These are phyloP conservation scores for Cryptoblepharus egeriae DNA, from an alignment of 2,797 vertebrate genomes.

Conservation along the genomic window DNA sequence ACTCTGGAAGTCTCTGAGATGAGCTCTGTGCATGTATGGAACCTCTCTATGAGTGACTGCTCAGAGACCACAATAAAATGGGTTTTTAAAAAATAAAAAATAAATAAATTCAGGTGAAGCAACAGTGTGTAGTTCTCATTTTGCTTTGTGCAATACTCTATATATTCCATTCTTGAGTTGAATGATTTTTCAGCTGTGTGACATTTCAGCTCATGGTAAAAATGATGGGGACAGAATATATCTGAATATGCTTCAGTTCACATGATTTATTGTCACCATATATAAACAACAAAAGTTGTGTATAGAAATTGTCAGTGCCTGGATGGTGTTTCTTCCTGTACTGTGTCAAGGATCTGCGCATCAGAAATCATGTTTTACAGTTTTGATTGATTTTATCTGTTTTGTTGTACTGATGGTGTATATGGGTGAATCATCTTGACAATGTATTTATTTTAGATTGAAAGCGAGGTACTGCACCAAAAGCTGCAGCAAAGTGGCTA, in stretches of 20 bases:
- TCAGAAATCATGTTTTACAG: background rate
- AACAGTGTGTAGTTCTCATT: slow-evolving; percentile 11
- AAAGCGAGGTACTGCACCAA: background rate
- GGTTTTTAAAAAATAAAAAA: slow-evolving; percentile 26
- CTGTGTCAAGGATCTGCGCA: background rate
- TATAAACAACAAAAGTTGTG: slow-evolving; percentile 30
- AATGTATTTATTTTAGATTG: background rate
- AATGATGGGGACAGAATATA: slow-evolving; percentile 41
- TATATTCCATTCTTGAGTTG: slow-evolving; percentile 37
- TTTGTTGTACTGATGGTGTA: slow-evolving; percentile 27
- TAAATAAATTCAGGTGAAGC: slow-evolving; percentile 21
- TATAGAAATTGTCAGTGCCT: background rate
- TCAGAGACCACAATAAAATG: too few species aligned
- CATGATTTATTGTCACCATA: slow-evolving; percentile 40
- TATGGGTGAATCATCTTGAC: slow-evolving; percentile 17
- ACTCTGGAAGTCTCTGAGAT: too few species aligned
- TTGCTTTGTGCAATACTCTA: slow-evolving; percentile 36
- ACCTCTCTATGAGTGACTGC: too few species aligned
- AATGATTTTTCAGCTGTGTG: slow-evolving; percentile 34
- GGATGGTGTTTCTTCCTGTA: background rate
- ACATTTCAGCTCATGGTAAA: slow-evolving; percentile 27
- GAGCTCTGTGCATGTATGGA: too few species aligned
- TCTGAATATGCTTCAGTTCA: slow-evolving; percentile 28
- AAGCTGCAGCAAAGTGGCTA: background rate
- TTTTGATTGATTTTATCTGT: slow-evolving; percentile 35